These are phyloP conservation scores for Oikopleura dioica DNA, from an alignment of 23 tunicate species.

Conservation along the genomic window DNA sequence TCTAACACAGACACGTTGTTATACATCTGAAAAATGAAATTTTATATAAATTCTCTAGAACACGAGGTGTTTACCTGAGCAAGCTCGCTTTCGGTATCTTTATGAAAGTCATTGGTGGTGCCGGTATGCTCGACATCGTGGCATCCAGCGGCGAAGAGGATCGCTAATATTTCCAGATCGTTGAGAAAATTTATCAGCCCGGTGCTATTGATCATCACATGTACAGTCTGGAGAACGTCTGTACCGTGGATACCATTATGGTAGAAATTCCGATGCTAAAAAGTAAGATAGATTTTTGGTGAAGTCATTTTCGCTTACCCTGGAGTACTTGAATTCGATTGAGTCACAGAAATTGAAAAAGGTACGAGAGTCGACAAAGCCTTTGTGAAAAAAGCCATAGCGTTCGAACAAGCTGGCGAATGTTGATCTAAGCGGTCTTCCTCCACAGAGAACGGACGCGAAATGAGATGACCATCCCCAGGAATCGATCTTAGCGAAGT, in stretches of 20 bases:
- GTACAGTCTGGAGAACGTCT: conserved; percentile 12
- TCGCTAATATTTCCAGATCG: no score
- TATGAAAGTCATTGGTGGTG: no score
- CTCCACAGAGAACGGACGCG: background rate
- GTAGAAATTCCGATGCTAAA: background rate
- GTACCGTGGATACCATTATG: conserved; percentile 13
- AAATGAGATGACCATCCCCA: conserved; percentile 8
- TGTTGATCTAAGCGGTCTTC: background rate
- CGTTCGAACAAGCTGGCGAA: background rate
- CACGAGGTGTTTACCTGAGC: no score
- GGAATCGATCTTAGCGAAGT: background rate
- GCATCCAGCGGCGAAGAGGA: no score
- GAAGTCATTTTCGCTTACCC: background rate
- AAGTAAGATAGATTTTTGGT: background rate
- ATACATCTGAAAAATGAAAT: no score
- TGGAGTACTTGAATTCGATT: background rate
- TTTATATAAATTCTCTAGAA: no score
- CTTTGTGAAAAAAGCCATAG: background rate
- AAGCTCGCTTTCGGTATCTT: no score
- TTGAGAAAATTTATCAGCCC: no score
- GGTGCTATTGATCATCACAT: background rate
- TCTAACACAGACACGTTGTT: background rate
- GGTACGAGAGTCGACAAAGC: background rate
- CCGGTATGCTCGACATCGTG: no score
- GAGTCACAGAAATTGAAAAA: background rate